phyloP scores from a whole-genome alignment of 2,888 invertebrate genomes.

The Dasypolia templi region DNA sequence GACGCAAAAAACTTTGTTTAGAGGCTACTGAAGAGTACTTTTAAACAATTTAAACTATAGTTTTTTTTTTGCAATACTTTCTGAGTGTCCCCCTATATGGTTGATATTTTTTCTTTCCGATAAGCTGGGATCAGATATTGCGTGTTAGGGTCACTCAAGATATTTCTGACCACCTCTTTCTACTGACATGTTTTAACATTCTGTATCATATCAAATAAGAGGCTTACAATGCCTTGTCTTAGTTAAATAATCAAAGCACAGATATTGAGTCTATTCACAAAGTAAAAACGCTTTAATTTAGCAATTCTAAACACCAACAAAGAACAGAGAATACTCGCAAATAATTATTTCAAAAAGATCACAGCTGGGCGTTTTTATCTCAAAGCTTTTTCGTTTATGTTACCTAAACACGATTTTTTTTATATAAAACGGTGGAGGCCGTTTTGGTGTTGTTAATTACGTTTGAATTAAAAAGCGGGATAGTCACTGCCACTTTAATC shows the following conservation, averaged over 20 bases:
- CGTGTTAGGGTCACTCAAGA: neutral
- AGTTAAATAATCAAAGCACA: neutral
- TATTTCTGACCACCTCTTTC: neutral
- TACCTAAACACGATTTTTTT: slow-evolving; percentile 28
- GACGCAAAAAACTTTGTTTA: too few species aligned
- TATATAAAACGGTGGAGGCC: slow-evolving; percentile 34
- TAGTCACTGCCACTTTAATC: slow-evolving; percentile 30
- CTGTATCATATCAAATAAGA: slow-evolving; percentile 5
- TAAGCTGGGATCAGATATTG: slow-evolving; percentile 12
- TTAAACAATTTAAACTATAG: too few species aligned
- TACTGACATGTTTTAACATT: neutral
- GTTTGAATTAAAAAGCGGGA: slow-evolving; percentile 40
- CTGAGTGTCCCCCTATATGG: too few species aligned
- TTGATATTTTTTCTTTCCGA: slow-evolving; percentile 22
- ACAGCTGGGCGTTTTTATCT: slow-evolving; percentile 14
- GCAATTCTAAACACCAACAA: slow-evolving; percentile 7
- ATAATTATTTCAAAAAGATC: slow-evolving; percentile 20
- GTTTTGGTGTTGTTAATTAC: slow-evolving; percentile 44
- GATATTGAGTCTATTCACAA: neutral
- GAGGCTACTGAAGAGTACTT: too few species aligned
- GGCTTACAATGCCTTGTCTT: neutral
- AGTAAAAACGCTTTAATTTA: neutral
- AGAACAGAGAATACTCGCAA: slow-evolving; percentile 7
- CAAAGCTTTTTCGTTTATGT: slow-evolving; percentile 28
- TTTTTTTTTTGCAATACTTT: too few species aligned